Conservation (phyloP, 2,797 vertebrate genomes). For the Diglossa cyanea region DNA sequence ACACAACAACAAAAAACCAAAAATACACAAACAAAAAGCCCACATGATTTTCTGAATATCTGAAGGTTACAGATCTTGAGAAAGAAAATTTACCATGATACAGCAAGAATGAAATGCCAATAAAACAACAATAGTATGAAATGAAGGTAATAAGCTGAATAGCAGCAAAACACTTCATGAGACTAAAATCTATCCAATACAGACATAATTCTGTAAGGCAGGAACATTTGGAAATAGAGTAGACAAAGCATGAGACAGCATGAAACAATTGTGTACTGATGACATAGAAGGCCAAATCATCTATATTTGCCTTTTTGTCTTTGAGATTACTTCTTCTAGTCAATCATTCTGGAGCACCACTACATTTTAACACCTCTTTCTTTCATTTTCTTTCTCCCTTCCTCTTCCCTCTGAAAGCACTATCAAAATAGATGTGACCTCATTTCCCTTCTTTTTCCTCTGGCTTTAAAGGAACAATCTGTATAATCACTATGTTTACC, state of each 20-base stretch:
- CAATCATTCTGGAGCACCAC: not conserved
- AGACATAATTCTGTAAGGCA: not conserved
- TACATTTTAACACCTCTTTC: not conserved
- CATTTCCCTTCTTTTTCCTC: not conserved
- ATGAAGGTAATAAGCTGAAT: not conserved
- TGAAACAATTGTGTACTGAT: not conserved
- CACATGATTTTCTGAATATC: not conserved
- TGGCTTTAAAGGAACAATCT: not conserved
- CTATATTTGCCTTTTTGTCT: not conserved
- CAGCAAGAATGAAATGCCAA: not conserved
- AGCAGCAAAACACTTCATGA: not conserved
- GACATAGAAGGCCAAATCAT: not conserved
- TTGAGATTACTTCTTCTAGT: not conserved
- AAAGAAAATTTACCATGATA: not conserved
- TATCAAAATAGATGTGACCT: slow-evolving; percentile 15
- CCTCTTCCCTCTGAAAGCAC: not conserved
- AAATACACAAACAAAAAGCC: not conserved
- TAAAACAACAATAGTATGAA: not conserved
- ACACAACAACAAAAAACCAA: not conserved
- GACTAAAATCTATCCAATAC: not conserved
- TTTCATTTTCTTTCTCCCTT: not conserved
- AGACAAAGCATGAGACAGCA: not conserved
- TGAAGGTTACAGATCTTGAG: not conserved
- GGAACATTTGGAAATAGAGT: not conserved
- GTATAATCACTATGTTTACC: not conserved